Evolutionary conservation across 2,888 invertebrate genomes (phyloP).

Genomic region (Torymus aiolomorphi): DNA sequence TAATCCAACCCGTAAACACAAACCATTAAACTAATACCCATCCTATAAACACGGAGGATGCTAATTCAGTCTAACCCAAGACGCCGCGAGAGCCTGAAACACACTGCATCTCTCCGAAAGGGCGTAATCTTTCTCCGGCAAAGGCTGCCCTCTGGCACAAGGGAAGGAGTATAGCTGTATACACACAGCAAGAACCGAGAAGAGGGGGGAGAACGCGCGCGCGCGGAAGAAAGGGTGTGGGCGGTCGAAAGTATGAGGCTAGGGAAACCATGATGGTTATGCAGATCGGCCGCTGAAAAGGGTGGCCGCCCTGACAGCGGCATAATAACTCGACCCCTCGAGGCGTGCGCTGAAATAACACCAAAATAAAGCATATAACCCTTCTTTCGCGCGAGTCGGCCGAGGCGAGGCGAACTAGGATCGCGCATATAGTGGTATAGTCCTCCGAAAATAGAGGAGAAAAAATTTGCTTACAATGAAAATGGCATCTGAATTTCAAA

Average conservation of each 20-base stretch:
- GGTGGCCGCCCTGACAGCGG: slow-evolving; percentile 67
- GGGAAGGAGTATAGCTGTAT: too few relatives aligned
- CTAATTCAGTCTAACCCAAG: too few relatives aligned
- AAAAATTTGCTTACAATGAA: slow-evolving; percentile 59
- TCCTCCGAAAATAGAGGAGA: slow-evolving; percentile 46
- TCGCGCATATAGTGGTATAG: slow-evolving; percentile 3
- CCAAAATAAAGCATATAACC: slow-evolving; percentile 68
- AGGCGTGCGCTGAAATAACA: slow-evolving; percentile 61
- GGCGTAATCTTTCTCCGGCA: slow-evolving; percentile 1
- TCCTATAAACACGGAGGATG: too few relatives aligned
- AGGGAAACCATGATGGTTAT: slow-evolving; percentile 68
- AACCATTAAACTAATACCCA: too few relatives aligned
- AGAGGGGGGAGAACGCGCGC: slow-evolving; percentile 33
- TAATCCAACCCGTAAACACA: background rate
- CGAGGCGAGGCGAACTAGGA: background rate
- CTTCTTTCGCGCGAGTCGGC: slow-evolving; percentile 56
- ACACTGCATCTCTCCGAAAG: background rate
- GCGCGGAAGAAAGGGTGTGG: slow-evolving; percentile 61
- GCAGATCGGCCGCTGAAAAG: slow-evolving; percentile 67
- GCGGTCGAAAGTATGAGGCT: slow-evolving; percentile 52
- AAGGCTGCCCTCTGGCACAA: too few relatives aligned
- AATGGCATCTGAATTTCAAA: slow-evolving; percentile 60
- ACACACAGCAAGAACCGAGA: background rate
- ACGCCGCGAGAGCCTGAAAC: too few relatives aligned
- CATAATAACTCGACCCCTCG: slow-evolving; percentile 57